These are phyloP conservation scores for Urophycis tenuis DNA, from an alignment of 2,797 vertebrate genomes.

Conservation along the genomic window DNA sequence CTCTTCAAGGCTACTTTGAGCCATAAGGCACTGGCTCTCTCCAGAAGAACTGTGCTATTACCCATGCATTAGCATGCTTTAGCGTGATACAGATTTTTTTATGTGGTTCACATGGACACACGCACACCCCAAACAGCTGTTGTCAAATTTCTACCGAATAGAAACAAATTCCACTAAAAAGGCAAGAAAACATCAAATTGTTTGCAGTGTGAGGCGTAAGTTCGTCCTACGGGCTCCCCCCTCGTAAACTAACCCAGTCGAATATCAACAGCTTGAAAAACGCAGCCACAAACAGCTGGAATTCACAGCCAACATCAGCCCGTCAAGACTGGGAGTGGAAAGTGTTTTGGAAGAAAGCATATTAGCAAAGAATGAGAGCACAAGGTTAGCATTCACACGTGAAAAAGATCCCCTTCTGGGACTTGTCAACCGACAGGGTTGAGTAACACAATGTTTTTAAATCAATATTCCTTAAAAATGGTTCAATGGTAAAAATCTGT, in stretches of 20 bases:
- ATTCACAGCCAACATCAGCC: background rate
- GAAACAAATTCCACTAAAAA: background rate
- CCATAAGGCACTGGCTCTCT: background rate
- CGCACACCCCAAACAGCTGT: background rate
- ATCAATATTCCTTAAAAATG: slow-evolving; percentile 57
- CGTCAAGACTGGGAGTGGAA: slow-evolving; percentile 1
- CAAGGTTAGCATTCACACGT: slow-evolving; percentile 45
- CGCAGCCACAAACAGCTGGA: background rate
- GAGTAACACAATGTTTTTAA: slow-evolving; percentile 60
- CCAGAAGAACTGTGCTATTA: background rate
- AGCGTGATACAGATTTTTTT: background rate
- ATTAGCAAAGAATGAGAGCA: slow-evolving; percentile 30
- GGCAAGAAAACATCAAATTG: background rate
- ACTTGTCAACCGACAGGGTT: slow-evolving; percentile 41
- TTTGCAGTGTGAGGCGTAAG: background rate
- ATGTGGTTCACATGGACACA: background rate
- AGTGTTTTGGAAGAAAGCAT: slow-evolving; percentile 33
- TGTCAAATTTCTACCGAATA: background rate
- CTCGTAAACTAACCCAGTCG: background rate
- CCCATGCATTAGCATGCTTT: background rate
- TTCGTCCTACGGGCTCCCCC: background rate
- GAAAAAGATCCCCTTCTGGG: slow-evolving; percentile 66
- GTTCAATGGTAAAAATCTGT: too few species aligned
- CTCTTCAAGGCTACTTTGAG: background rate
- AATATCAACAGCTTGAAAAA: background rate